These are phyloP conservation scores for Athetis lepigone DNA, from an alignment of 2,888 invertebrate genomes.

Conservation along the genomic window DNA sequence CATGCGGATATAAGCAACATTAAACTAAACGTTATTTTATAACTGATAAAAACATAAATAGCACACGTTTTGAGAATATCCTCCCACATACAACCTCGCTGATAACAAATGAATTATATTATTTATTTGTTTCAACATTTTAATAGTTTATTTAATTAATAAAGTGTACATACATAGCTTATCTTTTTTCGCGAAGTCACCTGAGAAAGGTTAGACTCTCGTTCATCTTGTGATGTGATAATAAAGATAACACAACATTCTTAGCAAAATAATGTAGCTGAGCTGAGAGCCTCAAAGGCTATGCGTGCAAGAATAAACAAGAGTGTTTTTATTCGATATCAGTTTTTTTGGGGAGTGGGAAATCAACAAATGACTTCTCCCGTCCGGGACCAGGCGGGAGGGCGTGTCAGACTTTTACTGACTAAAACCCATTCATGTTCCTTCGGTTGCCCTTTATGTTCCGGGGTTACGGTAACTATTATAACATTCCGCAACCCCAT, in stretches of 20 bases:
- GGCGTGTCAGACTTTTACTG: too few species aligned
- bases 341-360: too few species aligned
- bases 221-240: neutral
- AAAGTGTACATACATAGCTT: neutral
- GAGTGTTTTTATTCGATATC: too few species aligned
- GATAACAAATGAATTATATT: constrained; percentile 20
- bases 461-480: too few species aligned
- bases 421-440: too few species aligned
- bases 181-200: neutral
- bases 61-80: constrained; percentile 15
- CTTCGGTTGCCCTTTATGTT: too few species aligned
- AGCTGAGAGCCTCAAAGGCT: too few species aligned
- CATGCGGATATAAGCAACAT: constrained; percentile 50
- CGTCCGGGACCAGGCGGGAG: too few species aligned
- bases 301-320: too few species aligned
- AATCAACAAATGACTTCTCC: too few species aligned
- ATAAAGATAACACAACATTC: neutral
- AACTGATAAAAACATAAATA: constrained; percentile 22
- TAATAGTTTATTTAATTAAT: neutral
- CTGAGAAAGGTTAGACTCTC: neutral
- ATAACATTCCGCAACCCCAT: too few species aligned
- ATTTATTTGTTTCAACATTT: constrained; percentile 23
- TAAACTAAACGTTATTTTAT: constrained; percentile 37
- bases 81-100: constrained; percentile 10
- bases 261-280: too few species aligned